Evolutionary conservation across 2,888 invertebrate genomes (phyloP).

Genomic region (Trichopoda pennipes): DNA sequence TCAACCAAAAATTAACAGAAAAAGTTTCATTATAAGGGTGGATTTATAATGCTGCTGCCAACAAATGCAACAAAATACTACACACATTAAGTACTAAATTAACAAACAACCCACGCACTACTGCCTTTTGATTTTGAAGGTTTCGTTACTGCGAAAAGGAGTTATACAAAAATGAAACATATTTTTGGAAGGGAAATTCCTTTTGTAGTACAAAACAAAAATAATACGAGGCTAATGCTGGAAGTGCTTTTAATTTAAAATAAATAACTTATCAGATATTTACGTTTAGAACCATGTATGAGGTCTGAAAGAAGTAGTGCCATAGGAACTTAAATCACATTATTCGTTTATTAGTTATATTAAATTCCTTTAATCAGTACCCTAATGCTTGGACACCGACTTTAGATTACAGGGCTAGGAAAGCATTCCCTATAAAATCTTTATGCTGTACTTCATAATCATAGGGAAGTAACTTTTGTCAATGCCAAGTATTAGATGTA

Average conservation of each 20-base stretch:
- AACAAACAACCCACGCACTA: constrained; percentile 56
- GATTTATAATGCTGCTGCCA: constrained; percentile 43
- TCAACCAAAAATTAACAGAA: constrained; percentile 54
- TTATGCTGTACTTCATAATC: too few relatives aligned
- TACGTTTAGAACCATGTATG: too few relatives aligned
- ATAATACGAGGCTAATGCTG: not conserved
- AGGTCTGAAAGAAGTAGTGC: too few relatives aligned
- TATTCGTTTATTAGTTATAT: too few relatives aligned
- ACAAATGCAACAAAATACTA: not conserved
- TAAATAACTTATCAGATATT: too few relatives aligned
- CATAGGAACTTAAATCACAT: too few relatives aligned
- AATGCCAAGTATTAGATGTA: too few relatives aligned
- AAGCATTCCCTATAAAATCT: too few relatives aligned
- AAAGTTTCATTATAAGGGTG: constrained; percentile 53
- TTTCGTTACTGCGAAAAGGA: constrained; percentile 36
- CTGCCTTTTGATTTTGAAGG: constrained; percentile 38
- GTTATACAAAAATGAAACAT: constrained; percentile 44
- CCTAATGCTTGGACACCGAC: too few relatives aligned
- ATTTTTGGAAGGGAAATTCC: constrained; percentile 59
- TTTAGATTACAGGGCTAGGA: too few relatives aligned
- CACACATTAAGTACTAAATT: constrained; percentile 39
- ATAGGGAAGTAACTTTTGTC: too few relatives aligned
- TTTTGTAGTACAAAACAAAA: not conserved
- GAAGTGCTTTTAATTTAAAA: not conserved
- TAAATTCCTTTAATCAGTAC: too few relatives aligned